Percentiles rank a stretch among this genome's conserved stretches.
phyloP scores from a whole-genome alignment of 2,113 vertebrate genomes.

The Pristiophorus japonicus region DNA sequence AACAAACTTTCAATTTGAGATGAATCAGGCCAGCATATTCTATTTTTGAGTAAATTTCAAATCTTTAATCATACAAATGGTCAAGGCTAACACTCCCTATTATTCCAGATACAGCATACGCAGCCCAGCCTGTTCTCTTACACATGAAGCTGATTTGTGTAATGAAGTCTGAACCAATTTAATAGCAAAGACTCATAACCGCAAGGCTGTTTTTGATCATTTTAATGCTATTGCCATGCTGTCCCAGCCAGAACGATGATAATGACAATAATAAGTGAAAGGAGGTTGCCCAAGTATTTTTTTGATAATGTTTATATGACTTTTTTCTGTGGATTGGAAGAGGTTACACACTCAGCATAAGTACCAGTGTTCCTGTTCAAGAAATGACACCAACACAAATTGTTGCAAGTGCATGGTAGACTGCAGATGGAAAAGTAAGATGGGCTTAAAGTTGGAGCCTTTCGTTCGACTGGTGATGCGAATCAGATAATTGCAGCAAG shows the following conservation, averaged over 20 bases:
- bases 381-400: background rate
- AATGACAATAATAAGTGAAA: background rate
- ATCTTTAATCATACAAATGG: background rate
- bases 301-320: background rate
- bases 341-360: background rate
- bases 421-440: background rate
- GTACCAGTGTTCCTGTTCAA: background rate
- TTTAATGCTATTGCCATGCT: background rate
- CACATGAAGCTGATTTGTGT: background rate
- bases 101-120: background rate
- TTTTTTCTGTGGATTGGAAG: background rate
- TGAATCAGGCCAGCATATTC: background rate
- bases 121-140: background rate
- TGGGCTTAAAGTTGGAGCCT: background rate
- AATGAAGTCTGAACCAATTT: background rate
- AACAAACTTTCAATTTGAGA: background rate
- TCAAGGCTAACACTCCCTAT: background rate
- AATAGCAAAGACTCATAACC: background rate
- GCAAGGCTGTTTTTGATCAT: slow-evolving; percentile 22
- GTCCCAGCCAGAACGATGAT: background rate
- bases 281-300: background rate
- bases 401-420: background rate
- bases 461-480: background rate
- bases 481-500: background rate
- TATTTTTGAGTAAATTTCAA: background rate